Conservation (phyloP, 2,113 vertebrate species). For the Turnix velox region DNA sequence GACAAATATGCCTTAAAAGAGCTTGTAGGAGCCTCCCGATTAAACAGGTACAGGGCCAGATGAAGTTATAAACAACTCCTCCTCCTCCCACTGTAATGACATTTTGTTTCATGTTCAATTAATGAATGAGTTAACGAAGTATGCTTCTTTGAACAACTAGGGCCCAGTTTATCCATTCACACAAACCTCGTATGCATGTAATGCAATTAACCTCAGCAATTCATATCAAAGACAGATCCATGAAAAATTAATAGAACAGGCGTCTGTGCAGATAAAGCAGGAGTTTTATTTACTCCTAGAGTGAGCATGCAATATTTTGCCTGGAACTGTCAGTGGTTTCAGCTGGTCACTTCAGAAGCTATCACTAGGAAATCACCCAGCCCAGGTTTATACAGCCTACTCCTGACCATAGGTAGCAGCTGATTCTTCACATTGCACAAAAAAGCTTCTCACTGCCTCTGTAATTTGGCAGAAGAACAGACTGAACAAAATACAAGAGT, state of each 20-base stretch:
- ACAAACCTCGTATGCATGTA: not conserved
- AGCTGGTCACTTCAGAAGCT: not conserved
- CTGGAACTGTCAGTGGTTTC: not conserved
- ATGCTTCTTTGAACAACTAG: not conserved
- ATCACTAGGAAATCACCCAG: not conserved
- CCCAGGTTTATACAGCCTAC: not conserved
- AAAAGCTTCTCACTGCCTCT: not conserved
- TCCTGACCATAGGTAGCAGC: not conserved
- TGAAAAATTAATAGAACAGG: not conserved
- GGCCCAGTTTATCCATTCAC: not conserved
- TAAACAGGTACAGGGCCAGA: constrained; percentile 43
- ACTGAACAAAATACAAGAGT: not conserved
- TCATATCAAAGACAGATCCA: not conserved
- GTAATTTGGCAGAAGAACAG: not conserved
- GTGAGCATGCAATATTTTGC: not conserved
- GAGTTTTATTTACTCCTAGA: not conserved
- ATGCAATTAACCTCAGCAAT: not conserved
- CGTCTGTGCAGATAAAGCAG: not conserved
- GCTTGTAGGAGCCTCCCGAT: not conserved
- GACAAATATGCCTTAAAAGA: not conserved
- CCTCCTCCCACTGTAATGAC: not conserved
- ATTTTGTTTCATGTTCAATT: constrained; percentile 1
- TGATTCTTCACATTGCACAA: not conserved
- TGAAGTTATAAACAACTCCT: constrained; percentile 22
- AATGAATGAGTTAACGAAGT: not conserved